Conservation (phyloP, 2,113 vertebrate genomes). For the Lagenorhynchus albirostris region DNA sequence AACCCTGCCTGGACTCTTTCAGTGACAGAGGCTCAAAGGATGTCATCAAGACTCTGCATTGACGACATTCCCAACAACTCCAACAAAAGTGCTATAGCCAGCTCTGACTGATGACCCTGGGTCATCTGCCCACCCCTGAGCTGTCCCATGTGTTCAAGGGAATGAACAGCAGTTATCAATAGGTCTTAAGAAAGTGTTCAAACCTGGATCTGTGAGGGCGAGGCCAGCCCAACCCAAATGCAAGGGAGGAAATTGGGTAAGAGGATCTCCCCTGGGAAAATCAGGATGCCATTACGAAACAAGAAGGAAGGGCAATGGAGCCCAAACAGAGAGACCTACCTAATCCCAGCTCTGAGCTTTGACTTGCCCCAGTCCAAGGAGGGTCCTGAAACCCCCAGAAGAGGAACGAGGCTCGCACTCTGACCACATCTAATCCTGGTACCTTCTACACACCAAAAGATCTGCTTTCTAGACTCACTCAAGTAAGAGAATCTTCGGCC, state of each 20-base stretch:
- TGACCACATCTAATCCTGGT: not conserved
- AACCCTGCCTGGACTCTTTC: not conserved
- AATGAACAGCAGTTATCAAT: rapidly evolving
- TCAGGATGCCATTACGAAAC: not conserved
- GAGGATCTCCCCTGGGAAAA: not conserved
- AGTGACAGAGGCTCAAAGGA: not conserved
- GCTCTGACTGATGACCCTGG: not conserved
- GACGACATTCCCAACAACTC: not conserved
- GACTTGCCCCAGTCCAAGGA: not conserved
- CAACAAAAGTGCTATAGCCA: not conserved
- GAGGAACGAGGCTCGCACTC: not conserved
- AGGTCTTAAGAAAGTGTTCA: not conserved
- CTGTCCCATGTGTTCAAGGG: not conserved
- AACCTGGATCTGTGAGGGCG: not conserved
- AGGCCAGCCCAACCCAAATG: not conserved
- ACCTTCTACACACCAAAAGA: not conserved
- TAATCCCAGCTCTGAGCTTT: not conserved
- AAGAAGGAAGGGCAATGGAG: not conserved
- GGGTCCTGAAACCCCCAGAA: not conserved
- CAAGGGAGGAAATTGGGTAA: not conserved
- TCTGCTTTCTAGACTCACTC: not conserved
- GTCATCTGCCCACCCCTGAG: not conserved
- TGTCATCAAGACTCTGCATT: not conserved
- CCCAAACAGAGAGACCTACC: not conserved
- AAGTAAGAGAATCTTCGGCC: not conserved